Evolutionary conservation across 2,797 vertebrate genomes (phyloP).

Genomic region (Silurus aristotelis): DNA sequence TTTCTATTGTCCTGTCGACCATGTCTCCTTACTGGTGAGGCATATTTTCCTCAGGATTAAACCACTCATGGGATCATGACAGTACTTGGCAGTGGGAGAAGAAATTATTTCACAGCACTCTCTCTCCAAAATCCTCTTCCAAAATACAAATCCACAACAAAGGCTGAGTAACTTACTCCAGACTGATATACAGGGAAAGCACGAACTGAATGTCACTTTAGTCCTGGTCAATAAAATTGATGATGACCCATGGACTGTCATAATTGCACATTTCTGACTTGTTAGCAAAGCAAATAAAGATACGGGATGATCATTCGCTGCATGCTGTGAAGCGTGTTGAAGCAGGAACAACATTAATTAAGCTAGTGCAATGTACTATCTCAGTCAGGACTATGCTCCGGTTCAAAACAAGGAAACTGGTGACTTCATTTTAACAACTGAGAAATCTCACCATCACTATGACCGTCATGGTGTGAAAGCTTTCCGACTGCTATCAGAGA

Average conservation of each 20-base stretch:
- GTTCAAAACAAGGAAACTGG: slow-evolving; percentile 18
- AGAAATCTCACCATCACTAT: slow-evolving; percentile 13
- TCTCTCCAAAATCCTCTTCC: background rate
- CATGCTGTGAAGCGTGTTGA: slow-evolving; percentile 31
- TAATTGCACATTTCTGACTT: slow-evolving; percentile 44
- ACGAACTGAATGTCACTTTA: background rate
- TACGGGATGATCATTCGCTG: slow-evolving; percentile 1
- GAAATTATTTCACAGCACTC: background rate
- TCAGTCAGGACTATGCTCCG: background rate
- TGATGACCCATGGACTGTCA: slow-evolving; percentile 34
- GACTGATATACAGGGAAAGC: slow-evolving; percentile 10
- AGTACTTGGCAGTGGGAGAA: slow-evolving; percentile 6
- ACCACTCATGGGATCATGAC: slow-evolving; percentile 5
- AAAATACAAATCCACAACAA: slow-evolving; percentile 12
- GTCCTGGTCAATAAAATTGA: slow-evolving; percentile 21
- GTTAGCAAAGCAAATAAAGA: slow-evolving; percentile 36
- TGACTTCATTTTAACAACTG: background rate
- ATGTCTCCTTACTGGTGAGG: slow-evolving; percentile 24
- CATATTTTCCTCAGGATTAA: slow-evolving; percentile 33
- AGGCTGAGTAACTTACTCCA: slow-evolving; percentile 13
- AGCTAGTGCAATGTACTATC: background rate
- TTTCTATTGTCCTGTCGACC: slow-evolving; percentile 29
- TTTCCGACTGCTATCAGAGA: background rate
- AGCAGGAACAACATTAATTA: slow-evolving; percentile 37
- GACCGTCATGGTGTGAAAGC: background rate